Conservation (phyloP, 2,888 invertebrate genomes). For the Amiota minor region DNA sequence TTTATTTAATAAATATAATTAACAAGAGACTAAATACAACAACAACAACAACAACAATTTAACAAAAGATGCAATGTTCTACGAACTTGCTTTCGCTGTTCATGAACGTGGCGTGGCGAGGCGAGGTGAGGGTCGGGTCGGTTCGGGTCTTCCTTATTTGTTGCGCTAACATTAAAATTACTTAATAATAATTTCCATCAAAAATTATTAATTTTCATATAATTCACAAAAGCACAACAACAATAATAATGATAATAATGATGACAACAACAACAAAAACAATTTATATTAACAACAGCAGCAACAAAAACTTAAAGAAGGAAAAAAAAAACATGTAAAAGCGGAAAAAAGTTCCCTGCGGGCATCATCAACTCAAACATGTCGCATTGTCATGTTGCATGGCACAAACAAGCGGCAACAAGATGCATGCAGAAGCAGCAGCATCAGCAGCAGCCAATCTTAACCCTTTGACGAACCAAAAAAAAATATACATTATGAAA, state of each 20-base stretch:
- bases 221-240: conserved; percentile 45
- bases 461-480: conserved; percentile 16
- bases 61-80: too few species aligned
- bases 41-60: conserved; percentile 35
- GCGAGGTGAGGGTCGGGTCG: too few species aligned
- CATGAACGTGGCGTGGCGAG: not conserved
- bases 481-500: not conserved
- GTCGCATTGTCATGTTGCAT: conserved; percentile 21
- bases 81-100: too few species aligned
- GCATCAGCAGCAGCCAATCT: conserved; percentile 14
- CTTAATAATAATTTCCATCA: conserved; percentile 61
- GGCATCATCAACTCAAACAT: conserved; percentile 41
- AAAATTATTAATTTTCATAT: conserved; percentile 64
- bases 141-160: conserved; percentile 43
- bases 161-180: conserved; percentile 56
- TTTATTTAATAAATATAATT: conserved; percentile 64
- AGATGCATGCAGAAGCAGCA: not conserved
- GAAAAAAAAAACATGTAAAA: conserved; percentile 8
- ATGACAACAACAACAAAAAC: not conserved
- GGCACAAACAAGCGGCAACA: conserved; percentile 24
- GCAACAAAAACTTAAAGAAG: not conserved
- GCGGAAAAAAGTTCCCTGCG: conserved; percentile 37
- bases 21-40: conserved; percentile 20
- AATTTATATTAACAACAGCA: not conserved
- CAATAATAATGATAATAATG: not conserved